Evolutionary conservation across 2,797 vertebrate genomes (phyloP).

Genomic region (Aselliscus stoliczkanus): DNA sequence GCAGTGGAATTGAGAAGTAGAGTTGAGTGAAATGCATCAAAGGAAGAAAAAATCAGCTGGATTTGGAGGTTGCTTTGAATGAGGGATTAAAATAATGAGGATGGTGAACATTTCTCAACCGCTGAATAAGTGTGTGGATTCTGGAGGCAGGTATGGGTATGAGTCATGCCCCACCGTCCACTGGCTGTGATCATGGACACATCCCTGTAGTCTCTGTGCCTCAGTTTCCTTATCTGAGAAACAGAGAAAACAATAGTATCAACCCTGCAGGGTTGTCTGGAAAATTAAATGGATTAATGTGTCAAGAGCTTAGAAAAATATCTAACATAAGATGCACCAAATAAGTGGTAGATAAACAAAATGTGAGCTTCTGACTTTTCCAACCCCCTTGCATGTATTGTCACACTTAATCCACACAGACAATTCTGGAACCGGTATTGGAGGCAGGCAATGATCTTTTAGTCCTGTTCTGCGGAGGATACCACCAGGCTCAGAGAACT

Average conservation of each 20-base stretch:
- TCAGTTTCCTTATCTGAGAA: neutral
- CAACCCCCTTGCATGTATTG: rapidly evolving
- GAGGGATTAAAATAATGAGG: neutral
- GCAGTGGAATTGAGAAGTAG: neutral
- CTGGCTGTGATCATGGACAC: neutral
- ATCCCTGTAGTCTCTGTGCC: neutral
- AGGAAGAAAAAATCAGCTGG: no score
- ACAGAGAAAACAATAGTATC: neutral
- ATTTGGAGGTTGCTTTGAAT: neutral
- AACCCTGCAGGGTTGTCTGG: neutral
- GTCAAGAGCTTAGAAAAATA: neutral
- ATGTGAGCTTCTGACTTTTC: rapidly evolving
- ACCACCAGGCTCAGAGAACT: neutral
- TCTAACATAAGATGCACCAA: neutral
- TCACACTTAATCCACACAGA: neutral
- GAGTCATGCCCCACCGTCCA: neutral
- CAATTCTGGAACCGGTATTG: neutral
- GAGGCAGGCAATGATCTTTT: no score
- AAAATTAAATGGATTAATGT: neutral
- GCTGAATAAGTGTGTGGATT: rapidly evolving
- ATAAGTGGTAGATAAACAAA: no score
- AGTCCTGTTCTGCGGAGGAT: neutral
- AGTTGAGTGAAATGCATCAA: neutral
- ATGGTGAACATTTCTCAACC: neutral
- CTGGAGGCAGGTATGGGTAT: neutral